Evolutionary conservation across 2,888 invertebrate genomes (phyloP), one percentile per base, ranked within the genome.

Genomic region (Hemithea aestivaria): DNA sequence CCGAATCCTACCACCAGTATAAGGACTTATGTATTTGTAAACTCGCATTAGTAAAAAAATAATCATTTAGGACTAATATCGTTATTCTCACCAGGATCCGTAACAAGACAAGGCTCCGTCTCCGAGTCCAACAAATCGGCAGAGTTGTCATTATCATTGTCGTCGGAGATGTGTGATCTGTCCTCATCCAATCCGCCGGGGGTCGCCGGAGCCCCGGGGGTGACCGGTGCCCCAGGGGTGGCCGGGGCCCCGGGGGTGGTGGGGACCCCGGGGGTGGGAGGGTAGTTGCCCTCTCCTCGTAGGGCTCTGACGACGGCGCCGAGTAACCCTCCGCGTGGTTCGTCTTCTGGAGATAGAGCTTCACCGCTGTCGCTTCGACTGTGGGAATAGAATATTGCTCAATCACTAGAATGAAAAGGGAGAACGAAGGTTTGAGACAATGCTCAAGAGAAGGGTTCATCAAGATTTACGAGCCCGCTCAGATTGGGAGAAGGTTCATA

Each of bases 71-170:
- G 16, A 16, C 16, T 5, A 16, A 16, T 16, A 16, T 5, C 16
- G 3, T 4, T 16, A 16, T 16, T 10, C 31, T 35, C 7, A 85
- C 85, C 94, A 34, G 93, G 93, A 60, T 94, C 94, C 87, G 94
- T 94, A 89, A 94, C 93, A 10, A 94, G 83, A 56, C 93, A 93
- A 0, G 94, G 94, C 62, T 94, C 94, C 0, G 94, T 94, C 85
- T 94, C 94, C 0, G 94, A 94, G 72, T 94, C 94, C 22, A 94
- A 83, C 71, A 94, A 87, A 62, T 94, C 94, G 3, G 92, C 92
- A 9, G 93, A 93, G 75, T 93, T 93, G 64, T 91, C 91, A 56
- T 93, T 93, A 64, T 91, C 91, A 56, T 93, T 92, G 35, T 92
- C 85, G 39, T 84, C 84, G 1, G 83, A 83, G 12, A 66, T 44